These are phyloP conservation scores for Cremastobaeus sp. DNA, from an alignment of 2,888 invertebrate species.

Conservation along the genomic window DNA sequence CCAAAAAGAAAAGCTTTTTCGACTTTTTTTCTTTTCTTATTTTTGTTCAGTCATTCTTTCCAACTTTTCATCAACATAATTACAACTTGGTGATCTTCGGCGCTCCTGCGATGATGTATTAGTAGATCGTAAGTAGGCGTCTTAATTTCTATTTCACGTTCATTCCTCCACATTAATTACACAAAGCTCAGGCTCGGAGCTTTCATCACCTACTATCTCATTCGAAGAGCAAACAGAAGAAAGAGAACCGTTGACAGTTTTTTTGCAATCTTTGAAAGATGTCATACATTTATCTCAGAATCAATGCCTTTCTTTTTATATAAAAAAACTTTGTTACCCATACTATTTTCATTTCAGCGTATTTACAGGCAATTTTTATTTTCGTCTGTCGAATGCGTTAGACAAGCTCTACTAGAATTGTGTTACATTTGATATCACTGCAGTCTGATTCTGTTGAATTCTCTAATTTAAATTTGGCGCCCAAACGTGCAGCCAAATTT, in stretches of 20 bases:
- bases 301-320: constrained; percentile 46
- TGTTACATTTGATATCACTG: too few relatives aligned
- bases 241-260: constrained; percentile 37
- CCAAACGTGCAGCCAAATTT: too few relatives aligned
- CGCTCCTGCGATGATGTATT: constrained; percentile 44
- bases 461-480: too few relatives aligned
- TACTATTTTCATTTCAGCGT: background rate
- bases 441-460: too few relatives aligned
- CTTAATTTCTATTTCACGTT: constrained; percentile 29
- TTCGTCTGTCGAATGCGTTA: too few relatives aligned
- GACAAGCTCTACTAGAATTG: too few relatives aligned
- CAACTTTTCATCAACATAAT: constrained; percentile 26
- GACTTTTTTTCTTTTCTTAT: background rate
- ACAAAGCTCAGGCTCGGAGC: too few relatives aligned
- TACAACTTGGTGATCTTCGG: constrained; percentile 39
- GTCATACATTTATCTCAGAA: constrained; percentile 37
- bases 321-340: constrained; percentile 15
- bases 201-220: constrained; percentile 29
- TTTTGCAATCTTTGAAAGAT: too few relatives aligned
- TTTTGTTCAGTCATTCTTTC: background rate
- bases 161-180: too few relatives aligned
- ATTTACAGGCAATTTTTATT: too few relatives aligned
- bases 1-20: too few relatives aligned
- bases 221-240: constrained; percentile 57
- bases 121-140: constrained; percentile 57